Base-by-base conservation (phyloP, 2,113 vertebrate genomes). In the Eolophus roseicapilla region DNA sequence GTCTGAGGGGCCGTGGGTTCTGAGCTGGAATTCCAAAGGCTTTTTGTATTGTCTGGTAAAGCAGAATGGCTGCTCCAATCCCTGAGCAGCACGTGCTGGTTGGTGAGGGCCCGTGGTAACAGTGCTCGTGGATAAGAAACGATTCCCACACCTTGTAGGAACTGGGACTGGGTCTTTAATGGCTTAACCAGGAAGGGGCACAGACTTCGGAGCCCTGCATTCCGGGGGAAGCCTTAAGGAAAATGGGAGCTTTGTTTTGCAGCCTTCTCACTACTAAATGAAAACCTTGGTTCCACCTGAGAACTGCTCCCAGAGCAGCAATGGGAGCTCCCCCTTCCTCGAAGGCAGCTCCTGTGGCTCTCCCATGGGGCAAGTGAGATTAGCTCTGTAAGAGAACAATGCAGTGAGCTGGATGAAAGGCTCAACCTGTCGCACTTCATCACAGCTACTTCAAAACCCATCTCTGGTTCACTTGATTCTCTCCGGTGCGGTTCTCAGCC, bases 1-100 rank as follows among this genome's bases (percentile, higher is more conserved):
- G 31, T 14, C 31, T 25, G 13, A 1, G 43, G 57, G 9, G 14
- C 27, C 0, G 0, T 4, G 52, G 35, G 23, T 27, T 67, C n/a
- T 14, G 50, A 52, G 53, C 53, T 86, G 64, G 57, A 35, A 21
- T 13, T 14, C 16, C 35, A 46, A 63, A 71, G 29, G 33, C 24
- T 17, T 49, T 87, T 75, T 60, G n/a, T 50, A 24, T 68, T 47
- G 41, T 29, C 18, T 24, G 77, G 53, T 50, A 50, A 88, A 0
- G 68, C 19, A 50, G 39, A 59, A 17, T 24, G 31, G 64, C 46
- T 41, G 19, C 7, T 4, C 15, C 47, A 52, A 27, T 0, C 5
- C 20, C n/a, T 25, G 28, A 71, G 9, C 0, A 24, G 60, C 41
- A 37, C 2, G 2, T 5, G 37, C 18, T 74, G 67, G 27, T n/a